A percentile compares a stretch with the other conserved stretches of the same genome.
These are phyloP conservation scores for Emesis russula DNA, from an alignment of 2,888 invertebrate species.

Conservation along the genomic window DNA sequence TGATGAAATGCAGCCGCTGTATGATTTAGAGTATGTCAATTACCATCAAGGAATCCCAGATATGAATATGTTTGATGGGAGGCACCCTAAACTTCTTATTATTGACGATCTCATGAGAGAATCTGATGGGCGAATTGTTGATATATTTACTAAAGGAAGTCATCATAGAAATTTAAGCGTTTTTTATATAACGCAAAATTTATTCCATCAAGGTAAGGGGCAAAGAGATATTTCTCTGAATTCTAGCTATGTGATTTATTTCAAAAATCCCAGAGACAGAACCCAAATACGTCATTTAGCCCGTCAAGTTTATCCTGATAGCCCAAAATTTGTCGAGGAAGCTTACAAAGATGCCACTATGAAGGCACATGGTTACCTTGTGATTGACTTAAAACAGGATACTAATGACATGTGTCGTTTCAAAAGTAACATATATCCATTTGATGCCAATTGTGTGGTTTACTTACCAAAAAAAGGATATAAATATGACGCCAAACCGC, in stretches of 20 bases:
- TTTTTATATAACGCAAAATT: conserved; percentile 87
- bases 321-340: conserved; percentile 30
- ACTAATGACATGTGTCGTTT: conserved; percentile 10
- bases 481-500: conserved; percentile 81
- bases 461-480: conserved; percentile 75
- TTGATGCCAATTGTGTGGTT: conserved; percentile 74
- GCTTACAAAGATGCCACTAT: conserved; percentile 56
- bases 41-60: conserved; percentile 39
- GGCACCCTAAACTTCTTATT: conserved; percentile 73
- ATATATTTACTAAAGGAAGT: conserved; percentile 90
- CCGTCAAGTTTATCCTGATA: conserved; percentile 32
- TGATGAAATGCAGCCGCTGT: conserved; percentile 75
- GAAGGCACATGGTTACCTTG: conserved; percentile 67
- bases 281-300: conserved; percentile 11
- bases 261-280: conserved; percentile 19
- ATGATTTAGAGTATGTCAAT: conserved; percentile 51
- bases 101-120: conserved; percentile 89
- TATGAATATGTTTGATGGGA: conserved; percentile 80
- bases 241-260: conserved; percentile 25
- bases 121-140: conserved; percentile 54
- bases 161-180: conserved; percentile 88
- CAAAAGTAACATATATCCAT: neutral
- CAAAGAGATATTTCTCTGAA: neutral
- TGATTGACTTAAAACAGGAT: neutral
- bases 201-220: conserved; percentile 62